These are phyloP conservation scores for Arvicanthis niloticus DNA, from an alignment of 2,113 vertebrate genomes.

Conservation along the genomic window DNA sequence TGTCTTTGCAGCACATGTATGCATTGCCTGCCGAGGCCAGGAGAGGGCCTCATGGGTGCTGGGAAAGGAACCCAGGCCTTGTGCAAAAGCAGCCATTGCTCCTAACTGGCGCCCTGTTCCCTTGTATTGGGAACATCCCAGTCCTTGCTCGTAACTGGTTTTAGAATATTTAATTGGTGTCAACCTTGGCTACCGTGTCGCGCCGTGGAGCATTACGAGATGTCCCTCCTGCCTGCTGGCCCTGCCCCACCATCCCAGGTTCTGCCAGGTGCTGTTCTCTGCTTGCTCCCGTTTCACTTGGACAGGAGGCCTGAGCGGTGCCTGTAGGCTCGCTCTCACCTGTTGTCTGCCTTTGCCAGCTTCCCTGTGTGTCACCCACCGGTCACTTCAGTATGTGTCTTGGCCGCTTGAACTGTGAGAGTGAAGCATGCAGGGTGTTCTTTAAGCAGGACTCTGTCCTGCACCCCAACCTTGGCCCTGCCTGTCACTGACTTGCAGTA, in stretches of 20 bases:
- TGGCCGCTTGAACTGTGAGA: no score
- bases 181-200: background rate
- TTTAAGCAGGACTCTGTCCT: background rate
- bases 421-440: background rate
- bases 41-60: background rate
- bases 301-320: background rate
- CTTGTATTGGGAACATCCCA: background rate
- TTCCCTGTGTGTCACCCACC: background rate
- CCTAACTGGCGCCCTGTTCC: rapidly evolving
- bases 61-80: background rate
- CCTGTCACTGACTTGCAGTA: background rate
- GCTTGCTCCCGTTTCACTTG: background rate
- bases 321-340: background rate
- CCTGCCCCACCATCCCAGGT: background rate
- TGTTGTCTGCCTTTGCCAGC: background rate
- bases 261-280: background rate
- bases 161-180: background rate
- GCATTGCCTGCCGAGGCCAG: background rate
- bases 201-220: background rate
- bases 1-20: background rate
- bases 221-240: background rate
- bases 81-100: background rate
- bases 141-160: background rate
- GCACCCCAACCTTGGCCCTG: background rate
- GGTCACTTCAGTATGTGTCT: background rate